A percentile compares a stretch with the other conserved stretches of the same genome.
Conservation (phyloP, 2,888 invertebrate genomes). For the Steinernema scapterisci region DNA sequence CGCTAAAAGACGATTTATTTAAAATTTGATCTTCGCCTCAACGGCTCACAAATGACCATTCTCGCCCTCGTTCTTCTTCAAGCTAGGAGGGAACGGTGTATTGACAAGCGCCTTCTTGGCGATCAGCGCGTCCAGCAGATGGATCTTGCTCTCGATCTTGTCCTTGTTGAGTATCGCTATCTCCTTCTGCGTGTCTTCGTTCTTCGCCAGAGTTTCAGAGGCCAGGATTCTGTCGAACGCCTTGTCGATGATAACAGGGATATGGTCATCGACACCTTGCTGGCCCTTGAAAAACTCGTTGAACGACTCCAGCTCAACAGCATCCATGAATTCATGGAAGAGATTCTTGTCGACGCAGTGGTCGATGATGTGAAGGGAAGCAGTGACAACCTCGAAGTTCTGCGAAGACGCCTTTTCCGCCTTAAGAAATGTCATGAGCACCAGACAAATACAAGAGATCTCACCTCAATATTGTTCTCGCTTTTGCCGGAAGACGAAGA, state of each 20-base stretch:
- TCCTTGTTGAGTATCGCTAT: neutral
- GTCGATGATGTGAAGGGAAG: neutral
- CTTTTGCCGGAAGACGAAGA: neutral
- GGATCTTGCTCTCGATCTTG: constrained; percentile 1
- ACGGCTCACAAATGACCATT: neutral
- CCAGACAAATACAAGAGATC: neutral
- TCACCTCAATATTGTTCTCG: neutral
- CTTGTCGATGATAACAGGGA: neutral
- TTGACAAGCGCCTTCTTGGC: neutral
- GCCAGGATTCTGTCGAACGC: neutral
- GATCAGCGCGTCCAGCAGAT: constrained; percentile 8
- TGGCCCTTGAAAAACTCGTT: constrained; percentile 1
- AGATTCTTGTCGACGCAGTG: neutral
- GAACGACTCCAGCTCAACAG: neutral
- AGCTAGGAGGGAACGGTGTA: no score
- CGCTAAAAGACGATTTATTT: no score
- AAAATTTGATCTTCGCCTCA: no score
- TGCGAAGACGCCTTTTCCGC: neutral
- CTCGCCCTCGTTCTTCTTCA: neutral
- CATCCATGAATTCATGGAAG: neutral
- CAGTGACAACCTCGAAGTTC: neutral
- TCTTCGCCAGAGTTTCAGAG: neutral
- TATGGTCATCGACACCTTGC: neutral
- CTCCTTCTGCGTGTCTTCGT: neutral
- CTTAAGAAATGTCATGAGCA: no score